These are phyloP conservation scores for Ceratina calcarata DNA, from an alignment of 1,140 invertebrate species.

Conservation along the genomic window DNA sequence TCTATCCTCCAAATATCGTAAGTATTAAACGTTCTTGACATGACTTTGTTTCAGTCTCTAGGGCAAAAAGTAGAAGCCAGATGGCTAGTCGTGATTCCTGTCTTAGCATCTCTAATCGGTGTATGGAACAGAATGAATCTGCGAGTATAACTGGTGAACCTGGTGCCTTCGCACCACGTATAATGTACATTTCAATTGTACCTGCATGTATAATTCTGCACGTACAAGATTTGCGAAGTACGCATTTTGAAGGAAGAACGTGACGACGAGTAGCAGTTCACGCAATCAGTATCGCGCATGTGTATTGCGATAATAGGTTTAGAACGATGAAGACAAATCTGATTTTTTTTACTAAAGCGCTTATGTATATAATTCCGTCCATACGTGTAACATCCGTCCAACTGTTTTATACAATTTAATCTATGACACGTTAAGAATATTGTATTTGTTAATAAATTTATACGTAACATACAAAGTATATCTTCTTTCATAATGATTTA, in stretches of 20 bases:
- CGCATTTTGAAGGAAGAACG: too few species aligned
- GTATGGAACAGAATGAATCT: constrained; percentile 25
- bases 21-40: background rate
- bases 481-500: background rate
- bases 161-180: background rate
- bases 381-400: constrained; percentile 5
- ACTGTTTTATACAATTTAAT: background rate
- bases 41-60: constrained; percentile 59
- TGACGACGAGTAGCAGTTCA: too few species aligned
- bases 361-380: background rate
- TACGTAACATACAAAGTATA: background rate
- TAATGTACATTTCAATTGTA: too few species aligned
- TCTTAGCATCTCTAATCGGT: constrained; percentile 17
- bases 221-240: too few species aligned
- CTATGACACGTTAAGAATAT: constrained; percentile 4
- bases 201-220: too few species aligned
- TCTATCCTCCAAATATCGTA: too few species aligned
- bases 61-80: constrained; percentile 29
- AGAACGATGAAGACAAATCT: background rate
- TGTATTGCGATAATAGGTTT: too few species aligned
- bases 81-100: background rate
- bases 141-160: background rate
- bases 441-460: constrained; percentile 24
- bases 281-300: too few species aligned
- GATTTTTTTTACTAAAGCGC: too few species aligned